Percentiles rank a stretch among this genome's conserved stretches.
Evolutionary conservation across 2,113 vertebrate species (phyloP).

Genomic region (Thinocorus orbignyianus): DNA sequence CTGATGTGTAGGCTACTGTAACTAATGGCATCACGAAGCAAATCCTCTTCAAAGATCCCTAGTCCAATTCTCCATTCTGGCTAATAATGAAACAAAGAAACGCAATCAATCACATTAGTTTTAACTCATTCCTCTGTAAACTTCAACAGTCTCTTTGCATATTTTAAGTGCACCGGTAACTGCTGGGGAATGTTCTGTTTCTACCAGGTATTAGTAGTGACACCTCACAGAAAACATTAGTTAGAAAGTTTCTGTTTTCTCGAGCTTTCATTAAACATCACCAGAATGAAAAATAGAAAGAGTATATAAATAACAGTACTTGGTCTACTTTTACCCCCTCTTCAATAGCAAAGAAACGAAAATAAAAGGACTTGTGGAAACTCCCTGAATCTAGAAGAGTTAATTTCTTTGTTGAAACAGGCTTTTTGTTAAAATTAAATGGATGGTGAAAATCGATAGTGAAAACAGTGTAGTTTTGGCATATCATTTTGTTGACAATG

Average conservation of each 20-base stretch:
- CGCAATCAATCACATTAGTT: rapidly evolving
- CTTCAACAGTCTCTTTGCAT: not conserved
- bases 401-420: not conserved
- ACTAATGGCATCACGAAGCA: not conserved
- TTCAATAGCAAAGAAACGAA: not conserved
- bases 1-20: not conserved
- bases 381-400: not conserved
- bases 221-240: not conserved
- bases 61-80: not conserved
- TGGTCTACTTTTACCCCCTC: not conserved
- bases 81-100: not conserved
- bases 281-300: not conserved
- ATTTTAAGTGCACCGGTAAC: not conserved
- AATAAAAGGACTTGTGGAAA: not conserved
- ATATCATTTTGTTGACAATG: not conserved
- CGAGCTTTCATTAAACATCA: not conserved
- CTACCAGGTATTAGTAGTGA: not conserved
- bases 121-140: not conserved
- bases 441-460: not conserved
- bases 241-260: not conserved
- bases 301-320: not conserved
- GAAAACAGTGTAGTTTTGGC: not conserved
- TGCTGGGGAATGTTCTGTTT: not conserved
- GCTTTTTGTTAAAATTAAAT: not conserved
- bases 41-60: not conserved